Evolutionary conservation across 2,888 invertebrate species (phyloP).

Genomic region (Pheosia gnoma): DNA sequence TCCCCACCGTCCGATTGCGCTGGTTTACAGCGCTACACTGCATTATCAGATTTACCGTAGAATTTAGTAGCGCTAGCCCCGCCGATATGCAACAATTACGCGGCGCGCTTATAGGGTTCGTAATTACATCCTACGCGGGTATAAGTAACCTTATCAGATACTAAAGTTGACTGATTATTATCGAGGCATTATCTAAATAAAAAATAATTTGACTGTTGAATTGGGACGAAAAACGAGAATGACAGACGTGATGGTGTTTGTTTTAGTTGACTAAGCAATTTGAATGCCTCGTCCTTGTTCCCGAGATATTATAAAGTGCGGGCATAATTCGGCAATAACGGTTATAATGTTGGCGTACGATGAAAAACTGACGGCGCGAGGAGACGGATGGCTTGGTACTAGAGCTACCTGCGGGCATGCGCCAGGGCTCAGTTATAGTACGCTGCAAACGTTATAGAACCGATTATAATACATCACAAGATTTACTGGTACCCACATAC

Average conservation of each 20-base stretch:
- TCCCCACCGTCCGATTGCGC: conserved; percentile 3
- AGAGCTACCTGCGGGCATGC: neutral
- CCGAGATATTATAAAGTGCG: conserved; percentile 43
- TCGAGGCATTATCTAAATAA: too few species aligned
- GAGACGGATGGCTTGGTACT: neutral
- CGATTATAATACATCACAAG: too few species aligned
- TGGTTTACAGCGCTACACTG: conserved; percentile 15
- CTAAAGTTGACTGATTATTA: too few species aligned
- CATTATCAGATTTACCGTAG: conserved; percentile 6
- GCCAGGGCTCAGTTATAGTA: neutral
- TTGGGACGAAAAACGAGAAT: too few species aligned
- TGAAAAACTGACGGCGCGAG: conserved; percentile 29
- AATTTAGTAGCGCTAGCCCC: conserved; percentile 10
- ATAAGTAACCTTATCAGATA: too few species aligned
- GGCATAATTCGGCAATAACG: conserved; percentile 52
- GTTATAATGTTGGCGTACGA: conserved; percentile 51
- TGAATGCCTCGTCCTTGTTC: conserved; percentile 23
- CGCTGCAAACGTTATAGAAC: neutral
- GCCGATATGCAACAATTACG: conserved; percentile 14
- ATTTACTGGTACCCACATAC: too few species aligned
- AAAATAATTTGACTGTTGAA: too few species aligned
- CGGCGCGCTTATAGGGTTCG: neutral
- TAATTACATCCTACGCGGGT: neutral
- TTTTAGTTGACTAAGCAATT: conserved; percentile 26
- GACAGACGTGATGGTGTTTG: conserved; percentile 7